Base-by-base conservation (phyloP, 1,140 invertebrate species). In the Uloborus diversus region DNA sequence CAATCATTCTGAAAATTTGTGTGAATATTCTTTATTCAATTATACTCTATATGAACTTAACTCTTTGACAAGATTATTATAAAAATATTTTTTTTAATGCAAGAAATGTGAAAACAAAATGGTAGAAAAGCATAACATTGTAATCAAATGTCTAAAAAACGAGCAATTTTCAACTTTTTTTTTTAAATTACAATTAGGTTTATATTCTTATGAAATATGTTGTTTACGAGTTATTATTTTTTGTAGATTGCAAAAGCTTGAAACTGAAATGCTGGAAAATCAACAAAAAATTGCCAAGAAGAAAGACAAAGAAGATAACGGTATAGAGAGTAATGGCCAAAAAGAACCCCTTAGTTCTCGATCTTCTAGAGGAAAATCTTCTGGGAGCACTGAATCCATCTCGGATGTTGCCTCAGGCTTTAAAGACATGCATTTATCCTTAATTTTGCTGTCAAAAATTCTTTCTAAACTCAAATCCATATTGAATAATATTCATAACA, bases 381-480 rank as follows among this genome's bases (percentile, higher is more conserved):
- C 17, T 42, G 32, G 37, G 13, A 27, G 11, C 17, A 14, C 27
- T 57, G 32, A 30, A 56, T 35, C 47, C n/a, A 25, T 23, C n/a
- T 9, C 27, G 28, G 47, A 30, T 32, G 14, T 66, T 56, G 5
- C 3, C 9, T 78, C 73, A 9, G 25, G 28, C 13, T 1, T 47
- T 9, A 37, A 20, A 66, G 73, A 78, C 42, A 5, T 78, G 49
- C 59, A 66, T 20, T 65, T 78, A 33, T 65, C 73, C 7, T 42
- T 78, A 13, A 42, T 56, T 33, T 56, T 64, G 4, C 9, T 78
- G 11, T 65, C 49, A 14, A 65, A 65, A 42, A 20, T 78, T 20
- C 17, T 64, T 37, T 65, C 57, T 66, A 78, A 78, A 35, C 7
- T 53, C 4, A 3, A 2, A 4, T 65, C 61, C 14, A 37, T 66